Conservation (phyloP, 2,797 vertebrate genomes). For the Clarias platycephalus region DNA sequence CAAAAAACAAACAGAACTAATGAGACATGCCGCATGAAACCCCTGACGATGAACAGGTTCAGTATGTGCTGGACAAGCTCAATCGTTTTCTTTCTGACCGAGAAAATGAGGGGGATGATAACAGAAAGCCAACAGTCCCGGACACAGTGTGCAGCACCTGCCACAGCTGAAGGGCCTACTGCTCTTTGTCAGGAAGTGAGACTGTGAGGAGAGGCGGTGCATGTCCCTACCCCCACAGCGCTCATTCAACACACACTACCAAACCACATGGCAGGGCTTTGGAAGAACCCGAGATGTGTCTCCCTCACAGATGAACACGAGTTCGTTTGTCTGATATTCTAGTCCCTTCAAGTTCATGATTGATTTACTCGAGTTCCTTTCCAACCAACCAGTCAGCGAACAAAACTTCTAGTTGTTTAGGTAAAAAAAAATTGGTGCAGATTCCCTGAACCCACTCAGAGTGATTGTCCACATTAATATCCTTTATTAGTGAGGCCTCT, state of each 20-base stretch:
- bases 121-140: slow-evolving; percentile 66
- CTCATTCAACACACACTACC: slow-evolving; percentile 38
- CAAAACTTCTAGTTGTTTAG: not conserved
- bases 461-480: not conserved
- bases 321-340: slow-evolving; percentile 20
- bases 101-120: slow-evolving; percentile 61
- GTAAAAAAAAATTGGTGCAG: not conserved
- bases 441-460: not conserved
- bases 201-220: slow-evolving; percentile 9
- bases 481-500: slow-evolving; percentile 6
- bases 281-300: slow-evolving; percentile 46
- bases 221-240: slow-evolving; percentile 53
- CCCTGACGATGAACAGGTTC: slow-evolving; percentile 6
- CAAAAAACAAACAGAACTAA: slow-evolving; percentile 37
- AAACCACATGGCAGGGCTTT: slow-evolving; percentile 23
- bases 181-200: slow-evolving; percentile 52
- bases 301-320: slow-evolving; percentile 9
- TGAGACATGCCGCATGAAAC: slow-evolving; percentile 27
- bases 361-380: not conserved
- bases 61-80: not conserved
- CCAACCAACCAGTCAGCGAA: not conserved
- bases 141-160: slow-evolving; percentile 70
- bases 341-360: slow-evolving; percentile 2
- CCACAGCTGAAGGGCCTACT: slow-evolving; percentile 70
- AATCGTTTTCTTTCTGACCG: slow-evolving; percentile 18